phyloP scores from a whole-genome alignment of 2,888 invertebrate genomes.

The Acrobeloides nanus region DNA sequence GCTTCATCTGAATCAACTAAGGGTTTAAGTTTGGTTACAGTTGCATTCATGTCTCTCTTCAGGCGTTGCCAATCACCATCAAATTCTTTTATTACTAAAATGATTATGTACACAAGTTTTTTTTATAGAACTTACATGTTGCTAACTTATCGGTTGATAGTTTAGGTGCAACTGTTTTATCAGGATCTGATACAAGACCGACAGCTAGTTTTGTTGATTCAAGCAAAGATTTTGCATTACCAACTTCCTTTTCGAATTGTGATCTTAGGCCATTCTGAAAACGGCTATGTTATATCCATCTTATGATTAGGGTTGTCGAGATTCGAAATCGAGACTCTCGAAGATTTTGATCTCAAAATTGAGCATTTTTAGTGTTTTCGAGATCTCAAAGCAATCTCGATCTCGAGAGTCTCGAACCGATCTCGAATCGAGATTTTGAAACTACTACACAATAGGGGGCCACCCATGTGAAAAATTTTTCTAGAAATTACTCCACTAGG shows the following conservation, averaged over 20 bases:
- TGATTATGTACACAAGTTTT: background rate
- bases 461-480: too few relatives aligned
- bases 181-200: background rate
- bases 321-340: too few relatives aligned
- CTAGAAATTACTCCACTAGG: too few relatives aligned
- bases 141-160: too few relatives aligned
- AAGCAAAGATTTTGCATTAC: background rate
- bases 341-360: too few relatives aligned
- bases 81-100: constrained; percentile 28
- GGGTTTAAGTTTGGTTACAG: constrained; percentile 24
- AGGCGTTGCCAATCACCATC: constrained; percentile 30
- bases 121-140: too few relatives aligned
- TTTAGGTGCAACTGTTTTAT: background rate
- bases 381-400: too few relatives aligned
- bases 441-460: too few relatives aligned
- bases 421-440: too few relatives aligned
- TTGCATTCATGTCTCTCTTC: constrained; percentile 24
- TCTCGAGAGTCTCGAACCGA: too few relatives aligned
- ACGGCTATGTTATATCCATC: background rate
- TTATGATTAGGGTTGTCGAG: background rate
- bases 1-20: constrained; percentile 13
- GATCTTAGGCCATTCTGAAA: background rate
- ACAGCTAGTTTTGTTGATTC: background rate
- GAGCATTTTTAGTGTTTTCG: too few relatives aligned
- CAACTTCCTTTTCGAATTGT: background rate